Base-by-base conservation (phyloP, 1,140 invertebrate species). In the Diprion similis region DNA sequence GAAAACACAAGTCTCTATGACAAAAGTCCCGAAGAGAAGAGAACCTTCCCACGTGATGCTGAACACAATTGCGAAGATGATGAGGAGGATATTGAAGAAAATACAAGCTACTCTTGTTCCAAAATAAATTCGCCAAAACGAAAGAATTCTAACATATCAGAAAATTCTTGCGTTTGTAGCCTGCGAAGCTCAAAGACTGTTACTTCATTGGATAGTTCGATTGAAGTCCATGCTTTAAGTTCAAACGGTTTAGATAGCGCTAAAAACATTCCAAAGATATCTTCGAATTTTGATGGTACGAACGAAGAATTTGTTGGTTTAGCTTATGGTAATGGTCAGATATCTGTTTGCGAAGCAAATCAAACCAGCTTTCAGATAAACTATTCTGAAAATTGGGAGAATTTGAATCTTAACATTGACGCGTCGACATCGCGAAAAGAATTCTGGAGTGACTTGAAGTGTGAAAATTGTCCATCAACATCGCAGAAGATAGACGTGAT, bases 1-100 rank as follows among this genome's bases (percentile, higher is more conserved):
- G 92, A 93, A 81, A 94, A 92, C 71, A 93, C 92, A 8, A 93
- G 92, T 79, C 82, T 94, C 0, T 88, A 88, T 51, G 87, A 88
- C 48, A 88, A 88, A 46, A 88, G 86, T 75, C 87, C 87, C 0
- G 87, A 88, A 46, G 87, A 88, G 64, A 88, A 85, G 72, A 87
- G 85, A 17, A 83, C 75, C 6, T 88, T 88, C 59, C 81, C 77
- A 0, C 82, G 82, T 17, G 84, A 86, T 24, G 81, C 84, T 8
- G 76, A 81, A 0, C 67, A 68, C 17, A 46, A 46, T 70, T 37
- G 65, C 66, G 64, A 51, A 45, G 48, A 51, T 68, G 80, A 77
- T 3, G 82, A 84, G 1, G 78, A 80, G 11, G 76, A 84, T 8
- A 74, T 67, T 0, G 80, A 86, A 19, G 85, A 86, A 59, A 85